Base-by-base conservation (phyloP, 2,797 vertebrate species). In the Epinephelus coioides region DNA sequence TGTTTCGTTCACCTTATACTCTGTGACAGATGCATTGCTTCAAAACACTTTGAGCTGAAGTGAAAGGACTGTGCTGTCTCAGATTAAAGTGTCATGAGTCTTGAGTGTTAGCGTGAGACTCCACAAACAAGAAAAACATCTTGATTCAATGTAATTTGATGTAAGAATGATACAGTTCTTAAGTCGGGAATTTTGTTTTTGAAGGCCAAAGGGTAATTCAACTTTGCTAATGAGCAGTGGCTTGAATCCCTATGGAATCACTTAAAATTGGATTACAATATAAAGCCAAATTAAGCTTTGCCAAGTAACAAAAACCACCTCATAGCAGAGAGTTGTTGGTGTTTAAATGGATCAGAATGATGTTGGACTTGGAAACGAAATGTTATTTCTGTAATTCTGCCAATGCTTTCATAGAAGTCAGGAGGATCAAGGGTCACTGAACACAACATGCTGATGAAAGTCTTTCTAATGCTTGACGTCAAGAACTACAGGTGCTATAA, bases 401-500 rank as follows among this genome's bases (percentile, higher is more conserved):
- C 8, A 13, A 43, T 13, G 18, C 38, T 76, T 44, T 60, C 0
- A 46, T 4, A 54, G 19, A 53, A 40, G 53, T 76, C 67, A 25
- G 50, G 44, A 71, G 43, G 55, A 66, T 64, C 66, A 71, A 64
- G 47, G 86, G 84, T 89, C 88, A 82, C 65, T 66, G 60, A 82
- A 76, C 3, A 5, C 51, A 78, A 86, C 64, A 67, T 74, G 68
- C 83, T 85, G 85, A 86, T 84, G 64, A 50, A 73, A 81, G 59
- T 51, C 46, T 67, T 83, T 81, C n/a, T 27, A 55, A 69, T 18
- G 17, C 51, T 61, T 30, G 73, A 61, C 34, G 51, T 46, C 27
- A 66, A 54, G 18, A 38, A 70, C 43, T 51, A 73, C 15, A 55
- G 68, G 54, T 30, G 69, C 62, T 34, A 83, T 88, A 86, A 90